Conservation (phyloP, 2,888 invertebrate genomes). For the Xylocampa areola region DNA sequence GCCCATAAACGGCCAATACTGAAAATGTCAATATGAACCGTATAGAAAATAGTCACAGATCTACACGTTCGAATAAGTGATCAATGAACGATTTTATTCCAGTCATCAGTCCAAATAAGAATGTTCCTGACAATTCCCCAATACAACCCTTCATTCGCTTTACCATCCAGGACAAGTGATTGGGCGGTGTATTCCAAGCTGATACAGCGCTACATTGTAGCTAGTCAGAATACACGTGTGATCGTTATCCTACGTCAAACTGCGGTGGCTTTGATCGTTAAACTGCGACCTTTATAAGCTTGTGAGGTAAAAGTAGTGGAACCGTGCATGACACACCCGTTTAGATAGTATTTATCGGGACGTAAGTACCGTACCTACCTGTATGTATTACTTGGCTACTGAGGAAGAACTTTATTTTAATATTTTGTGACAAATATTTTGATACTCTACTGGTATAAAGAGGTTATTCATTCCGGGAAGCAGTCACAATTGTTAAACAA, state of each 20-base stretch:
- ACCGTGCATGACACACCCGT: slow-evolving; percentile 46
- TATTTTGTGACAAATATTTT: not conserved
- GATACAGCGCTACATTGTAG: slow-evolving; percentile 28
- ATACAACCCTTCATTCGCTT: slow-evolving; percentile 4
- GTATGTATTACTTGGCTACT: slow-evolving; percentile 9
- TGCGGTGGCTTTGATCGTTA: slow-evolving; percentile 54
- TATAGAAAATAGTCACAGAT: not conserved
- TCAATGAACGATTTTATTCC: not conserved
- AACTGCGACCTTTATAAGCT: slow-evolving; percentile 54
- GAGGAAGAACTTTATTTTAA: not conserved
- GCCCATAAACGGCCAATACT: not conserved
- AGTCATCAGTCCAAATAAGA: slow-evolving; percentile 2
- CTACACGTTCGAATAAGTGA: slow-evolving; percentile 1
- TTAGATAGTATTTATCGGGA: slow-evolving; percentile 55
- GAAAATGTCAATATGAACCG: not conserved
- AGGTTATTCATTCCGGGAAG: too few species aligned
- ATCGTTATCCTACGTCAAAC: slow-evolving; percentile 55
- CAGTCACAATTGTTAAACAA: too few species aligned
- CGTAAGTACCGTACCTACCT: slow-evolving; percentile 14
- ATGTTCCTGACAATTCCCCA: slow-evolving; percentile 19
- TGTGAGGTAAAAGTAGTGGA: slow-evolving; percentile 52
- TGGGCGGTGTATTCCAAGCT: slow-evolving; percentile 17
- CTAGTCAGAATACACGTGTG: slow-evolving; percentile 36
- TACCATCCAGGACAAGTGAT: slow-evolving; percentile 19
- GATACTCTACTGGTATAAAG: too few species aligned